Conservation (phyloP, 1,140 invertebrate species). For the Musca domestica region DNA sequence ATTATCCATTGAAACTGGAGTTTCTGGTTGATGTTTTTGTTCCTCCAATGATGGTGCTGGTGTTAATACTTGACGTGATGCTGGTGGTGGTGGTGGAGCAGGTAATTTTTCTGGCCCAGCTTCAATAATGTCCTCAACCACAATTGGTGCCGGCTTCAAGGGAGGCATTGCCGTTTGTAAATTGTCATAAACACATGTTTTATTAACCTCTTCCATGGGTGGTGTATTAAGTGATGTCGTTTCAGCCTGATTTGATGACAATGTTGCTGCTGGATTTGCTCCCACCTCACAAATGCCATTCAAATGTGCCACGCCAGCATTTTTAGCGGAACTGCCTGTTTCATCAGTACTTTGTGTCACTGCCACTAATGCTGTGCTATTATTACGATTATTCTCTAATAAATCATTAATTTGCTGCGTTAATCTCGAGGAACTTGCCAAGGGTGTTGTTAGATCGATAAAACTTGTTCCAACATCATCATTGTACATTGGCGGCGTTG, state of each 20-base stretch:
- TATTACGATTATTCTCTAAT: slow-evolving; percentile 49
- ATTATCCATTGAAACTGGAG: background rate
- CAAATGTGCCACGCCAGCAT: background rate
- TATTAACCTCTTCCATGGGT: slow-evolving; percentile 42
- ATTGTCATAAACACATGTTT: slow-evolving; percentile 38
- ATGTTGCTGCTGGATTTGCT: background rate
- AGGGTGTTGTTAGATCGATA: slow-evolving; percentile 42
- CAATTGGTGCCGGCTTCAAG: slow-evolving; percentile 42
- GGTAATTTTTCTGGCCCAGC: background rate
- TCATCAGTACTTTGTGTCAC: slow-evolving; percentile 31
- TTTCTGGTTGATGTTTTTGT: background rate
- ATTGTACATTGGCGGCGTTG: slow-evolving; percentile 3
- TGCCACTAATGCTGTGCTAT: slow-evolving; percentile 44
- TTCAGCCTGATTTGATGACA: background rate
- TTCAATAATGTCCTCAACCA: slow-evolving; percentile 29
- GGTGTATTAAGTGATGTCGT: slow-evolving; percentile 43
- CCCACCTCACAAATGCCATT: background rate
- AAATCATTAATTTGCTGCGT: slow-evolving; percentile 52
- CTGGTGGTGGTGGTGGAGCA: background rate
- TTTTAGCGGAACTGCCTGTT: background rate
- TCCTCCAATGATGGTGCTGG: background rate
- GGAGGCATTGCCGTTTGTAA: slow-evolving; percentile 34
- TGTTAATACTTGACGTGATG: no score
- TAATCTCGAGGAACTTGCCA: slow-evolving; percentile 44
- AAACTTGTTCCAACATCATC: slow-evolving; percentile 34